phyloP scores from a whole-genome alignment of 1,140 invertebrate genomes.

The Ridgeia piscesae region DNA sequence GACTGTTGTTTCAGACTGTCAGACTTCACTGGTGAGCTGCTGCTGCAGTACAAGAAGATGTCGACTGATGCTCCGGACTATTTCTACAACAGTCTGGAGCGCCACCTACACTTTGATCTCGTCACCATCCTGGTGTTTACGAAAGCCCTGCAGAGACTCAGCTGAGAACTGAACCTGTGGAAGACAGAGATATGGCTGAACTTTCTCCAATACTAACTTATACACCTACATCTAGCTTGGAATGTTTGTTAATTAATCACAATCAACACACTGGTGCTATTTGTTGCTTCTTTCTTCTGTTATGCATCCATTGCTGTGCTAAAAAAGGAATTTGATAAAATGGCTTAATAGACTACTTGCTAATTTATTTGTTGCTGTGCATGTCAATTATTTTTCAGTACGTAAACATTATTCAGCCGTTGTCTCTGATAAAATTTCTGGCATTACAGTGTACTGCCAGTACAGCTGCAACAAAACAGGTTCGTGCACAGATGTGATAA shows the following conservation, averaged over 20 bases:
- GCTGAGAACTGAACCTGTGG: neutral
- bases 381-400: neutral
- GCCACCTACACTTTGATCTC: constrained; percentile 20
- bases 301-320: neutral
- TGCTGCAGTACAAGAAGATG: constrained; percentile 27
- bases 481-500: neutral
- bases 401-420: neutral
- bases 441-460: neutral
- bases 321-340: neutral
- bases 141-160: constrained; percentile 26
- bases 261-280: neutral
- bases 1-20: constrained; percentile 26
- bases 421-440: neutral
- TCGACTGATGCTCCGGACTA: constrained; percentile 23
- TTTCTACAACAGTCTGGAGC: constrained; percentile 27
- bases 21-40: constrained; percentile 22
- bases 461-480: neutral
- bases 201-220: neutral
- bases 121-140: constrained; percentile 24
- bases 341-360: neutral
- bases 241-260: neutral
- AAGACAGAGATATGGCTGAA: neutral
- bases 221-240: neutral
- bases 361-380: neutral
- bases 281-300: neutral